phyloP scores from a whole-genome alignment of 2,113 vertebrate genomes.

The Mustela nigripes region DNA sequence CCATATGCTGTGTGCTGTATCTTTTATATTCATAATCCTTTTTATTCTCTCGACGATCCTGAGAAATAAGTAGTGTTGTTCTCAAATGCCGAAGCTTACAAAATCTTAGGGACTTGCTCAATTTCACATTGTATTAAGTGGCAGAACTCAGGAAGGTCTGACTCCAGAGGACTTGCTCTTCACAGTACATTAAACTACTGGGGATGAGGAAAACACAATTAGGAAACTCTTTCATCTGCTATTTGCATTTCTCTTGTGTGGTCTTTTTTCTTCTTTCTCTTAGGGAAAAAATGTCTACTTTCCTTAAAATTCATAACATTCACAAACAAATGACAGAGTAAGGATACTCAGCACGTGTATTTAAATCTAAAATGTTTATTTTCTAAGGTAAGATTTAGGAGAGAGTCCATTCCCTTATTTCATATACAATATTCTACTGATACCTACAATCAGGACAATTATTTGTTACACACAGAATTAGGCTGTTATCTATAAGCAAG shows the following conservation, averaged over 20 bases:
- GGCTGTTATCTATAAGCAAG: constrained; percentile 14
- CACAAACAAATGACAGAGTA: background rate
- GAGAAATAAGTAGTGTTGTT: background rate
- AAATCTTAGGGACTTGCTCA: background rate
- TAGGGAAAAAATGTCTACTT: background rate
- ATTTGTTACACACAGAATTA: constrained; percentile 31
- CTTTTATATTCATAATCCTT: background rate
- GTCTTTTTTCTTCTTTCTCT: background rate
- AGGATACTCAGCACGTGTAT: background rate
- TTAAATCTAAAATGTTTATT: constrained; percentile 19
- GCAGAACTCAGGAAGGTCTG: background rate
- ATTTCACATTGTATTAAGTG: background rate
- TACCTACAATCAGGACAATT: constrained; percentile 27
- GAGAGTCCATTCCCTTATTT: background rate
- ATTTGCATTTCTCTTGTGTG: background rate
- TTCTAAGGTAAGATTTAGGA: background rate
- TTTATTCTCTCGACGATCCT: background rate
- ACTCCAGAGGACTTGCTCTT: background rate
- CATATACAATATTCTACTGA: background rate
- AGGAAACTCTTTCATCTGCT: background rate
- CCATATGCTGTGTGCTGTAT: background rate
- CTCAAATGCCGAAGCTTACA: background rate
- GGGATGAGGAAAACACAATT: background rate
- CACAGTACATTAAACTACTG: background rate
- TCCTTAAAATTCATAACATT: background rate